Base-by-base conservation (phyloP, 1,140 invertebrate species). In the Leptoteleia sp. region DNA sequence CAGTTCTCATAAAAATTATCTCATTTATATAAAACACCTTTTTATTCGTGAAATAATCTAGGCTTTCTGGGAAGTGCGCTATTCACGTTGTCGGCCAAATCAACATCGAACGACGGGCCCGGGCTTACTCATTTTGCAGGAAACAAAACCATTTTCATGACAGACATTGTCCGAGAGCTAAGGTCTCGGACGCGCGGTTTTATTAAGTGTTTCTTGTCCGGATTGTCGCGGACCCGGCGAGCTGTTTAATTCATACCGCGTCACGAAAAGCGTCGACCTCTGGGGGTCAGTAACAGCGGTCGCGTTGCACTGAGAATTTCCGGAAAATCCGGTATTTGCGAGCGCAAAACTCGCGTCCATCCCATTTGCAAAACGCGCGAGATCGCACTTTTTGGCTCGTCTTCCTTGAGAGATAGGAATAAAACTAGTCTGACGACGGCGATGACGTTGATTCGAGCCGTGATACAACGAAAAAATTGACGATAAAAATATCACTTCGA, bases 321-420 rank as follows among this genome's bases (percentile, higher is more conserved):
- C 80, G 80, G 76, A 81, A 81, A 81, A 81, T 81, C 80, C 76
- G 61, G 80, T 82, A 80, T 82, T 75, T 48, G 52, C 48, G 42
- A 79, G 22, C 43, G 52, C 65, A 80, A 80, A 75, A 70, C 67
- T 48, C 43, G 62, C 73, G 73, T 70, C 62, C 59, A 79, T 81
- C 55, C 67, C 68, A 54, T 73, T 81, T 59, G 81, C 77, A 73
- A 80, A 79, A 70, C 42, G 67, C 62, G 48, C 76, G 68, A 57
- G 62, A 72, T 64, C 43, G 45, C 35, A 48, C 65, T 79, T 81
- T 81, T 79, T 76, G 50, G 76, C 57, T 52, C 42, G 76, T 73
- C 80, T 73, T 81, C 67, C 72, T 76, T 70, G 80, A 76, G 62
- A 81, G 68, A 73, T 68, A 47, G 40, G 37, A 79, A 79, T 47